Conservation (phyloP, 92 coral and sea anemone species). For the Zoanthus sociatus region DNA sequence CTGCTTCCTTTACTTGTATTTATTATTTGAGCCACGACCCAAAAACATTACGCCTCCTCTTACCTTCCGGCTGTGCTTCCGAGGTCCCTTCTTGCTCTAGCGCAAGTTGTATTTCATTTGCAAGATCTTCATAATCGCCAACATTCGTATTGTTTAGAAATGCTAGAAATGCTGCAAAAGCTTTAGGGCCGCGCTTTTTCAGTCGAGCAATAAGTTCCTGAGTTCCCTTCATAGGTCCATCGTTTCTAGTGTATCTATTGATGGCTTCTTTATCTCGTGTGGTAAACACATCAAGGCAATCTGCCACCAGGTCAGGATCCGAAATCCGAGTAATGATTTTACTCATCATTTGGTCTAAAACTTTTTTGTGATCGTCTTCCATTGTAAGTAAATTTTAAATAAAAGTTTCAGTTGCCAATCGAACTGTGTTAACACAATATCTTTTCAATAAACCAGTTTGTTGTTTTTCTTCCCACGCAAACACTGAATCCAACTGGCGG, state of each 20-base stretch:
- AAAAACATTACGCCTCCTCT: neutral
- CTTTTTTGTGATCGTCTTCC: slow-evolving; percentile 10
- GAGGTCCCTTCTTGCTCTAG: neutral
- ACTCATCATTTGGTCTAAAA: neutral
- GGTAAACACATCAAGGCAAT: neutral
- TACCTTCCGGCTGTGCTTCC: neutral
- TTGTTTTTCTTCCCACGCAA: slow-evolving; percentile 19
- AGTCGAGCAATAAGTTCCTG: slow-evolving; percentile 9
- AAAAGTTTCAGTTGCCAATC: neutral
- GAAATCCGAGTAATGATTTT: neutral
- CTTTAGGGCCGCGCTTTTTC: slow-evolving; percentile 19
- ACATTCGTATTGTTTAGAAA: neutral
- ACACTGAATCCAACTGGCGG: too few relatives aligned
- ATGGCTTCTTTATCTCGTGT: neutral
- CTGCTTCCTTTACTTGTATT: neutral
- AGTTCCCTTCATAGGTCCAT: slow-evolving; percentile 1
- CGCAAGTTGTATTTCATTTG: neutral
- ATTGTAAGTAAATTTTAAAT: neutral
- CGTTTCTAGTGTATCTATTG: neutral
- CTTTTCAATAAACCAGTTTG: neutral
- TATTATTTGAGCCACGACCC: neutral
- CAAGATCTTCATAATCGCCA: neutral
- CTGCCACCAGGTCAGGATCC: neutral
- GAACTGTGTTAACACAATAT: neutral
- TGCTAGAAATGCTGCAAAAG: neutral